A percentile compares a stretch with the other conserved stretches of the same genome.
phyloP scores from a whole-genome alignment of 2,797 vertebrate genomes.

The Valencia hispanica region DNA sequence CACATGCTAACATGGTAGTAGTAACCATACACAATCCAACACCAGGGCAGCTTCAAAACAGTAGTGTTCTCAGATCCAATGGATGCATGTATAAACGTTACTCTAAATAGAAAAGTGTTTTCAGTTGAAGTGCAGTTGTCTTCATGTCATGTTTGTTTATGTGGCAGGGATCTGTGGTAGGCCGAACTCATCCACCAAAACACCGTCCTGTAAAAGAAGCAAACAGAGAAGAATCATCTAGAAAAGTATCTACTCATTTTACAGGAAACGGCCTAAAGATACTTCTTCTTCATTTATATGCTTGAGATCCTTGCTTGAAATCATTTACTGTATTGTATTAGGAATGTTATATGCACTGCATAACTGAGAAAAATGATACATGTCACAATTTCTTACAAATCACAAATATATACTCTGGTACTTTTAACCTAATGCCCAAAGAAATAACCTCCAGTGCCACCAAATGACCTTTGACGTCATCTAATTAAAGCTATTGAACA shows the following conservation, averaged over 20 bases:
- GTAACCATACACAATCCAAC: slow-evolving; percentile 69
- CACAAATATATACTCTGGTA: too few relatives aligned
- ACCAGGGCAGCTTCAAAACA: slow-evolving; percentile 44
- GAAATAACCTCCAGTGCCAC: too few relatives aligned
- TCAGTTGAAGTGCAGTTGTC: slow-evolving; percentile 68
- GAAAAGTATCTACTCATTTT: neutral
- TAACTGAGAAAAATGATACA: too few relatives aligned
- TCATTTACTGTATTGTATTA: too few relatives aligned
- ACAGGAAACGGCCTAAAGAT: neutral
- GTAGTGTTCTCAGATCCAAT: slow-evolving; percentile 70
- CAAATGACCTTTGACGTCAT: too few relatives aligned
- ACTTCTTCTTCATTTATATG: neutral
- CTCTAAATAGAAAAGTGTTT: slow-evolving; percentile 80
- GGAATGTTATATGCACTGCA: too few relatives aligned
- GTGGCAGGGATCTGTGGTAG: slow-evolving; percentile 97
- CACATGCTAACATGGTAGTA: slow-evolving; percentile 67
- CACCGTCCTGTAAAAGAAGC: slow-evolving; percentile 87
- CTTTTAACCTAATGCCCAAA: too few relatives aligned
- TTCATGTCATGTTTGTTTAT: slow-evolving; percentile 72
- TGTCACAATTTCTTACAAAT: too few relatives aligned
- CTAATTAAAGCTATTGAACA: too few relatives aligned
- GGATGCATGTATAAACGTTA: slow-evolving; percentile 76
- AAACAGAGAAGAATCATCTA: neutral
- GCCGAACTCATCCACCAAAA: slow-evolving; percentile 97
- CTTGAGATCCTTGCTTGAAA: neutral